Percentiles rank a stretch among this genome's conserved stretches.
Evolutionary conservation across 2,113 vertebrate genomes (phyloP).

Genomic region (Daubentonia madagascariensis): DNA sequence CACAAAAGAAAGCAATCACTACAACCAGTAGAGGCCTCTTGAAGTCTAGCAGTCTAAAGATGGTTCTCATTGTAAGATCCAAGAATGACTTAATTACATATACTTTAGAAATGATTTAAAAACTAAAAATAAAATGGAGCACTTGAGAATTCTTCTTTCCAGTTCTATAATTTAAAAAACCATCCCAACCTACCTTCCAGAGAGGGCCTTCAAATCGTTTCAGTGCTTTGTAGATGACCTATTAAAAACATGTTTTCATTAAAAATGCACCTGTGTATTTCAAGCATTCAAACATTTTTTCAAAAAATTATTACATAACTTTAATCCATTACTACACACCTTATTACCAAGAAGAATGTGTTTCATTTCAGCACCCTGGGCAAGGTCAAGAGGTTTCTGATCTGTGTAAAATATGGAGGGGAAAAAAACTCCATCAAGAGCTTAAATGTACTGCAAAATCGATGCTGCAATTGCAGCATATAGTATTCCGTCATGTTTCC

Average conservation of each 20-base stretch:
- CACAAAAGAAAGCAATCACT: neutral
- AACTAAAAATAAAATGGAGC: neutral
- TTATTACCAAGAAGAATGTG: slow-evolving; percentile 87
- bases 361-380: slow-evolving; percentile 88
- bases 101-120: neutral
- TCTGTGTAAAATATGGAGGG: slow-evolving; percentile 81
- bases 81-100: neutral
- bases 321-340: slow-evolving; percentile 76
- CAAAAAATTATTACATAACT: neutral
- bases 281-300: neutral
- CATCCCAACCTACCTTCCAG: slow-evolving; percentile 88
- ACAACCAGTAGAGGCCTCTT: neutral
- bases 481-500: neutral
- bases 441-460: neutral
- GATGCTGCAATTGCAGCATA: neutral
- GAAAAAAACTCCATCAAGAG: neutral
- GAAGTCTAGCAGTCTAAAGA: neutral
- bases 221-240: slow-evolving; percentile 84
- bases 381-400: slow-evolving; percentile 90
- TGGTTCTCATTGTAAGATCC: neutral
- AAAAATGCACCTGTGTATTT: neutral
- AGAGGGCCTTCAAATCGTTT: slow-evolving; percentile 90
- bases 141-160: neutral
- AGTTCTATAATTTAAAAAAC: neutral
- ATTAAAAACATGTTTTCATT: slow-evolving; percentile 36